Percentiles rank a stretch among this genome's conserved stretches.
Conservation (phyloP, 2,888 invertebrate species). For the Neoitamus cyanurus region DNA sequence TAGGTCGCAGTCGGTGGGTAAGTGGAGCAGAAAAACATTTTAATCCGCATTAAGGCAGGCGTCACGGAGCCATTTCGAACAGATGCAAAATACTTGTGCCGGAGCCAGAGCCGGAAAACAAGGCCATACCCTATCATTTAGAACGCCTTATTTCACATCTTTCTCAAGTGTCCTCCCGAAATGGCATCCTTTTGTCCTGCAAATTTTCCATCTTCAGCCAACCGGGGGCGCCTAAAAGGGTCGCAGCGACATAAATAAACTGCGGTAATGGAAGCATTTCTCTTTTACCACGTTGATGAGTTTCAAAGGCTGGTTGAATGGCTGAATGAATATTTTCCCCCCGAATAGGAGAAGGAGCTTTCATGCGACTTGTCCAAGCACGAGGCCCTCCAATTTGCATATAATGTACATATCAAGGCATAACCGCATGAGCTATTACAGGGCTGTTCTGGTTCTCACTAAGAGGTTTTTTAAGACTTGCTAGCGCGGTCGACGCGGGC, state of each 20-base stretch:
- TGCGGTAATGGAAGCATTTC: background rate
- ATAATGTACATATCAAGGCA: conserved; percentile 8
- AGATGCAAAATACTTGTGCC: conserved; percentile 4
- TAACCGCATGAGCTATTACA: background rate
- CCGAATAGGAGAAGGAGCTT: background rate
- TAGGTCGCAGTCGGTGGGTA: background rate
- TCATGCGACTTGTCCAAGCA: conserved; percentile 26
- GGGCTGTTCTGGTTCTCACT: background rate
- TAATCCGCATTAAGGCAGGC: background rate
- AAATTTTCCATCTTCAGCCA: conserved; percentile 20
- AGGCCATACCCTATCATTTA: conserved; percentile 28
- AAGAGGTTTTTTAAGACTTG: background rate
- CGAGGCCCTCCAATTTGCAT: conserved; percentile 28
- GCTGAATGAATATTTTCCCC: conserved; percentile 13
- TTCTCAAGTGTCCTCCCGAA: conserved; percentile 26
- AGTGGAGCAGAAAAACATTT: conserved; percentile 20
- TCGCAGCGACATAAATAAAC: conserved; percentile 21
- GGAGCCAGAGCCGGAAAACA: background rate
- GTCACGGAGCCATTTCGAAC: background rate
- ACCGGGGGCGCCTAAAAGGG: conserved; percentile 11
- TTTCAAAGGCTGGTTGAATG: conserved; percentile 11
- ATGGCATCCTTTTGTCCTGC: conserved; percentile 30
- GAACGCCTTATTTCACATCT: conserved; percentile 19
- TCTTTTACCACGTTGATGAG: conserved; percentile 21
- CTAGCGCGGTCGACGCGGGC: background rate